These are phyloP conservation scores for Galaxias olidus DNA, from an alignment of 2,797 vertebrate genomes.

Conservation along the genomic window DNA sequence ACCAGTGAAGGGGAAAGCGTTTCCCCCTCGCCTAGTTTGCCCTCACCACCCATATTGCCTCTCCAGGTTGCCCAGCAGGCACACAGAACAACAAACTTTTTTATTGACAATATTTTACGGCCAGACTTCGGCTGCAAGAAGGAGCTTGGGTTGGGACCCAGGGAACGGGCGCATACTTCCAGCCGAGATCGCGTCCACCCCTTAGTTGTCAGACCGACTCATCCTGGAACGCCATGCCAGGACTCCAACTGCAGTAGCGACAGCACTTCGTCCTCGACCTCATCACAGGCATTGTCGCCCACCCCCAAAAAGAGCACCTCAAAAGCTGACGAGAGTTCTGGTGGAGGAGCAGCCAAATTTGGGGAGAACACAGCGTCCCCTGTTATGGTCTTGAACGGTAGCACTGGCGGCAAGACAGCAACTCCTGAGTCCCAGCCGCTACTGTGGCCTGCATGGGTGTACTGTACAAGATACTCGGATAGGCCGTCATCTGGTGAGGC, in stretches of 20 bases:
- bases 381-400: conserved; percentile 82
- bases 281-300: conserved; percentile 62
- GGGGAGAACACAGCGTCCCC: conserved; percentile 78
- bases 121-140: conserved; percentile 95
- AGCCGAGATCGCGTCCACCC: conserved; percentile 86
- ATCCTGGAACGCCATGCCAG: conserved; percentile 80
- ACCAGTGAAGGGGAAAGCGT: conserved; percentile 87
- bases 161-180: conserved; percentile 81
- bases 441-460: conserved; percentile 97
- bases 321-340: conserved; percentile 61
- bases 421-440: conserved; percentile 85
- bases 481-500: conserved; percentile 97
- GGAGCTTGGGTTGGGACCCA: conserved; percentile 71
- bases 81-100: conserved; percentile 94
- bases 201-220: conserved; percentile 77
- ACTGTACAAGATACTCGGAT: conserved; percentile 96
- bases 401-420: conserved; percentile 75
- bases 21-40: conserved; percentile 85
- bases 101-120: conserved; percentile 95
- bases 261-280: conserved; percentile 75
- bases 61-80: conserved; percentile 80
- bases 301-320: conserved; percentile 68
- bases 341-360: conserved; percentile 73
- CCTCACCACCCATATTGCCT: conserved; percentile 78
- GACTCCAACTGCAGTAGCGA: conserved; percentile 89